Evolutionary conservation across 2,888 invertebrate species (phyloP).

Genomic region (Malachius bipustulatus): DNA sequence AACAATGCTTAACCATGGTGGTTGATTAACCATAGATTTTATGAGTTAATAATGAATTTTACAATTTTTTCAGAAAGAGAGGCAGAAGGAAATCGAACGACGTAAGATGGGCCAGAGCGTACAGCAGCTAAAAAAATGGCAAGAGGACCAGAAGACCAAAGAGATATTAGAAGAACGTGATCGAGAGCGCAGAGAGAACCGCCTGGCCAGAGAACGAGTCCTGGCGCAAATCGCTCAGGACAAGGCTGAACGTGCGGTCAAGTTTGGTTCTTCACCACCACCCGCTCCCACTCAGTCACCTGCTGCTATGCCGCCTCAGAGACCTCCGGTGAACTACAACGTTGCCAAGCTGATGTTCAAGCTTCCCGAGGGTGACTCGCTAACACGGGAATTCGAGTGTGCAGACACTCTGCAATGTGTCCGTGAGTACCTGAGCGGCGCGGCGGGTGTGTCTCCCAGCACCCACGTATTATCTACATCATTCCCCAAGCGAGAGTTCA

Average conservation of each 20-base stretch:
- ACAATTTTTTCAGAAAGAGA: not conserved
- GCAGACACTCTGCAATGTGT: constrained; percentile 50
- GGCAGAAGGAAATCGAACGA: constrained; percentile 57
- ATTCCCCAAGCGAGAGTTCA: constrained; percentile 62
- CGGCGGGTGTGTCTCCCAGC: constrained; percentile 36
- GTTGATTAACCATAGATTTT: no score
- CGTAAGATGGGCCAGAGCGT: constrained; percentile 62
- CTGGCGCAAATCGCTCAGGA: constrained; percentile 78
- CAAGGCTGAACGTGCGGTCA: constrained; percentile 53
- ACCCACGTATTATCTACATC: constrained; percentile 64
- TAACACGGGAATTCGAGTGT: constrained; percentile 61
- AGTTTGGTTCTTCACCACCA: constrained; percentile 26
- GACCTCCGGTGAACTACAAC: constrained; percentile 26
- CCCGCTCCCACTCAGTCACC: constrained; percentile 8
- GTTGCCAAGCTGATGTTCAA: constrained; percentile 73
- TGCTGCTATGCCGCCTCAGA: constrained; percentile 13
- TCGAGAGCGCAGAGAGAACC: constrained; percentile 64
- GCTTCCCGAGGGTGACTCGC: constrained; percentile 66
- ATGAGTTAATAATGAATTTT: no score
- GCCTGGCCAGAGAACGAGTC: constrained; percentile 62
- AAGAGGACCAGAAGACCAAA: constrained; percentile 62
- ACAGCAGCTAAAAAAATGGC: constrained; percentile 57
- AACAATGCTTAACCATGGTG: no score
- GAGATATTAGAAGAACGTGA: constrained; percentile 60
- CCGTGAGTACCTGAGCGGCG: constrained; percentile 33